Percentiles rank a stretch among this genome's conserved stretches.
Conservation (phyloP, 2,797 vertebrate species). For the Adrianichthys oophorus region DNA sequence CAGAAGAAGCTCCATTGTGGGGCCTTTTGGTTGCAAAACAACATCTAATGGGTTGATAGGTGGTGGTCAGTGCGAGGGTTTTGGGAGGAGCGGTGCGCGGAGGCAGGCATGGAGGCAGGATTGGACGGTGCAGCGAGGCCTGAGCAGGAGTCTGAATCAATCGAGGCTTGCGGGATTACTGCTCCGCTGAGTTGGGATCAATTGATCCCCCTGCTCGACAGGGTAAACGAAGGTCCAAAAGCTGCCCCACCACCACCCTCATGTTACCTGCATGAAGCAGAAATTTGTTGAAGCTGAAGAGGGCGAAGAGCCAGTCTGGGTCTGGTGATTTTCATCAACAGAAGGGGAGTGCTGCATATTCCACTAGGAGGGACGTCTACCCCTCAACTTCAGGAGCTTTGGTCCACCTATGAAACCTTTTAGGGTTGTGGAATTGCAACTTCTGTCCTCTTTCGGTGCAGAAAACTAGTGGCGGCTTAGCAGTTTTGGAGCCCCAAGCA, state of each 20-base stretch:
- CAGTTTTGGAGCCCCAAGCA: too few species aligned
- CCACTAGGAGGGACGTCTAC: constrained; percentile 67
- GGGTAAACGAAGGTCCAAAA: constrained; percentile 83
- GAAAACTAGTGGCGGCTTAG: too few species aligned
- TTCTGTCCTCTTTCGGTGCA: too few species aligned
- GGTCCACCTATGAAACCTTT: constrained; percentile 32
- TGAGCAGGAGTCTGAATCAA: constrained; percentile 82
- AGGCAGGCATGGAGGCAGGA: constrained; percentile 65
- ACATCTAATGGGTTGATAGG: constrained; percentile 65
- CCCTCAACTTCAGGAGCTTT: constrained; percentile 57
- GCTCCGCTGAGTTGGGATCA: constrained; percentile 84
- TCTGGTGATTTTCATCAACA: constrained; percentile 78
- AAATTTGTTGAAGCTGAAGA: constrained; percentile 63
- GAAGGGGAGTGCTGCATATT: constrained; percentile 70
- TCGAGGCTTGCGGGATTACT: constrained; percentile 83
- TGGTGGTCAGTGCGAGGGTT: constrained; percentile 42
- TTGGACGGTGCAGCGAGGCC: constrained; percentile 77
- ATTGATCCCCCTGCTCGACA: constrained; percentile 81
- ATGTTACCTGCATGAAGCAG: constrained; percentile 45
- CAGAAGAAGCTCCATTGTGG: constrained; percentile 34
- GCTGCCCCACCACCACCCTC: constrained; percentile 49
- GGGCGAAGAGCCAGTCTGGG: constrained; percentile 71
- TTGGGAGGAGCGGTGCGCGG: constrained; percentile 49
- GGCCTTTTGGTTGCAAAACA: constrained; percentile 78
- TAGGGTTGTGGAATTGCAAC: too few species aligned